Evolutionary conservation across 2,888 invertebrate genomes (phyloP).

Genomic region (Rhyacophila evoluta): DNA sequence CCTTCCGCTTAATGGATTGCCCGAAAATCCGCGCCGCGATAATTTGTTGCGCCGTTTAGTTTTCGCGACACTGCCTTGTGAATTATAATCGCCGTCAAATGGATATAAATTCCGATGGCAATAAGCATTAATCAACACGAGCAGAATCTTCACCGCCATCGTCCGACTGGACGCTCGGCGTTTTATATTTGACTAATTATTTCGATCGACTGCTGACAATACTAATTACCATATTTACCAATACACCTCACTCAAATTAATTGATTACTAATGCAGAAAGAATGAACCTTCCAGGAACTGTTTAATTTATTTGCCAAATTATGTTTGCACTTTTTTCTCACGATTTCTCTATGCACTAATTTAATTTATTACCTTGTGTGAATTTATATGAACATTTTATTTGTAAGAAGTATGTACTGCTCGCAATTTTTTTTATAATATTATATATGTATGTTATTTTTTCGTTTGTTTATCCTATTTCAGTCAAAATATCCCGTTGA

Average conservation of each 20-base stretch:
- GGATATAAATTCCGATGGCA: not conserved
- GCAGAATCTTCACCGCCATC: not conserved
- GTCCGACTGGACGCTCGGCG: not conserved
- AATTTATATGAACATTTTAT: conserved; percentile 5
- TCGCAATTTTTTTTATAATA: conserved; percentile 31
- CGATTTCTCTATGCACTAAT: not conserved
- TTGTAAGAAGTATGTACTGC: conserved; percentile 6
- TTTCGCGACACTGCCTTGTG: not conserved
- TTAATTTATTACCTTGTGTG: not conserved
- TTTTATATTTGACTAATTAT: too few relatives aligned
- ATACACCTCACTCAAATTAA: too few relatives aligned
- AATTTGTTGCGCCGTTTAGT: not conserved
- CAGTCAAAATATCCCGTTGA: not conserved
- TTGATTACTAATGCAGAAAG: too few relatives aligned
- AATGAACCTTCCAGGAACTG: too few relatives aligned
- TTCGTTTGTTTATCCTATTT: not conserved
- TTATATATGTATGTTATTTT: not conserved
- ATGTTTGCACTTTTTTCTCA: not conserved
- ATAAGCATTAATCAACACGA: conserved; percentile 3
- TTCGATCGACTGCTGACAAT: too few relatives aligned
- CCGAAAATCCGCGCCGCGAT: conserved; percentile 8
- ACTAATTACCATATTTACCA: too few relatives aligned
- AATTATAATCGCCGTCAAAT: conserved; percentile 1
- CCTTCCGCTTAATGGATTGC: conserved; percentile 45
- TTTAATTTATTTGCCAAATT: too few relatives aligned